Base-by-base conservation (phyloP, 2,888 invertebrate genomes). In the Clunio marinus region DNA sequence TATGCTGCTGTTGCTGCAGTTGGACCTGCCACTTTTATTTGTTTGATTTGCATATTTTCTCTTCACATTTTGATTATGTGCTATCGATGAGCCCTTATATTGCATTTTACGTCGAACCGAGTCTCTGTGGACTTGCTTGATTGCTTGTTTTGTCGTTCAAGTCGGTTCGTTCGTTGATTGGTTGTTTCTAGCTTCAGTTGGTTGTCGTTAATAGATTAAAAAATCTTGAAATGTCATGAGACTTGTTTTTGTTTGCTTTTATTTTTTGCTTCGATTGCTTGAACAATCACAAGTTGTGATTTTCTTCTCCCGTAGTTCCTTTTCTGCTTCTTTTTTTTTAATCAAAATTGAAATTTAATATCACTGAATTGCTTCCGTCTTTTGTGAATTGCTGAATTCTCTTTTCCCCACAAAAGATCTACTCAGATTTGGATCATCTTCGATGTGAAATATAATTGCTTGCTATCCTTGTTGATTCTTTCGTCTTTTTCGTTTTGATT, bases 11-110 rank as follows among this genome's bases (percentile, higher is more conserved):
- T 13, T 8, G 60, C 22, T 60, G 28, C 60, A 17, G 13, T 20
- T 2, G n/a, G n/a, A n/a, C n/a, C n/a, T n/a, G 57, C 25, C 17
- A 13, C 35, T 57, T 20, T 24, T 63, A 51, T 28, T 8, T 20
- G 51, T 66, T 22, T 59, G 35, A 17, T 55, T 66, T 28, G 55
- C 66, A 35, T 55, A 65, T 35, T 46, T 46, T 15, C 51, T 17
- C 7, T 51, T 66, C 66, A 66, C 51, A 66, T 66, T 51, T 55
- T 46, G 45, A 63, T 65, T 41, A 65, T 65, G 63, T n/a, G 63
- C 24, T 57, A 27, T 35, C 46, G 37, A 46, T 66, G 66, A 45
- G 66, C 32, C 55, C 46, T 51, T 46, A 66, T 55, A 20, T 66
- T 66, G 66, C 66, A 66, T 66, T 51, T 66, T 66, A 66, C 27